Evolutionary conservation across 2,113 vertebrate genomes (phyloP).

Genomic region (Ia io): DNA sequence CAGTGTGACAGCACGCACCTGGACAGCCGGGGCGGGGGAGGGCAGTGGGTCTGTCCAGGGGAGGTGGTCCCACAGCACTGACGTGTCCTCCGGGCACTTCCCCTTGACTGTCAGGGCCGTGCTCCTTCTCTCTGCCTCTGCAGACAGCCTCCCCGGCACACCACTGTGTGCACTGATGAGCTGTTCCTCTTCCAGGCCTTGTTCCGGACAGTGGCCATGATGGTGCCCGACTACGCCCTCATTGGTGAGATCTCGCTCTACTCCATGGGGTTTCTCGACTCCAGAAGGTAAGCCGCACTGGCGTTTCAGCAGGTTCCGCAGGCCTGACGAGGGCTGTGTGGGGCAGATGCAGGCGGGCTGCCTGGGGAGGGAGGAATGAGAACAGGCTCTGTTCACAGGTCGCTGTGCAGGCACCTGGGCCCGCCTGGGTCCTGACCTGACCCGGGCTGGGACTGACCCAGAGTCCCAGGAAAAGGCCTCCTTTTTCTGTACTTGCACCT

Average conservation of each 20-base stretch:
- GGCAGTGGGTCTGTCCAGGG: neutral
- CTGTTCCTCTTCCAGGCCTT: slow-evolving; percentile 85
- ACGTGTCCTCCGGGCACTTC: neutral
- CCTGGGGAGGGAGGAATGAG: neutral
- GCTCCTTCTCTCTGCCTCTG: neutral
- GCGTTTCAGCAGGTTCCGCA: neutral
- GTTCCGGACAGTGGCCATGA: slow-evolving; percentile 96
- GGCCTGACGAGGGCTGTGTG: neutral
- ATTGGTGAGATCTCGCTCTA: slow-evolving; percentile 97
- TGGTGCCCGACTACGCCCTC: slow-evolving; percentile 95
- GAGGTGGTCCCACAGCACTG: neutral
- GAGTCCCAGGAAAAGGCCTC: neutral
- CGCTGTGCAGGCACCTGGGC: neutral
- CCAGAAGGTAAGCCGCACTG: slow-evolving; percentile 87
- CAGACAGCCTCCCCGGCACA: neutral
- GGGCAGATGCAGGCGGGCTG: neutral
- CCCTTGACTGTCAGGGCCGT: neutral
- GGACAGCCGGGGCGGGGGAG: neutral
- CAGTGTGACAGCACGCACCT: neutral
- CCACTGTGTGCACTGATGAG: neutral
- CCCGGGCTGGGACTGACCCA: neutral
- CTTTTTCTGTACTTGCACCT: neutral
- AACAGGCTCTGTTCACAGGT: neutral
- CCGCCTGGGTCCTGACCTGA: neutral
- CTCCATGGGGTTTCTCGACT: slow-evolving; percentile 96